Base-by-base conservation (phyloP, 2,113 vertebrate genomes). In the Hippocampus zosterae region DNA sequence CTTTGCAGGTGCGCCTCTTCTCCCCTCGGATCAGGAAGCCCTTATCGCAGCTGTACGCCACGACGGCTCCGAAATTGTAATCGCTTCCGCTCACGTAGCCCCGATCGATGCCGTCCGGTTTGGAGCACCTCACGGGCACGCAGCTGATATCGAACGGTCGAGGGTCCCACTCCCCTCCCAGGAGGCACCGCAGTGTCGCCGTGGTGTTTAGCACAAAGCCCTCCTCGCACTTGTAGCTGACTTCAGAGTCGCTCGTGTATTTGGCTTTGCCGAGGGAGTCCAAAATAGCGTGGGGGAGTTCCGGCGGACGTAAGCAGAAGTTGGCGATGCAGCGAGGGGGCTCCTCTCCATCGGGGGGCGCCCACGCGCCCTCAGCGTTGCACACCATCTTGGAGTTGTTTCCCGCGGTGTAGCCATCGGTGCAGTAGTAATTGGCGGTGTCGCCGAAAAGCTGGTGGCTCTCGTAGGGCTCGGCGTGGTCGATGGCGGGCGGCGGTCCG, bases 201-300 rank as follows among this genome's bases (percentile, higher is more conserved):
- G 95, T 95, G 8, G 94, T 94, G 85, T 98, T 98, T 56, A 98
- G 90, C 82, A 95, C 89, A 65, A 98, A 99, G 19, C 97, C 97
- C 81, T 98, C 97, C 84, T 93, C 93, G 76, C 97, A 99, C 82
- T 98, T 98, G 87, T 97, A 99, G 83, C 87, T 96, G 70, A 98
- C 95, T 0, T 94, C 72, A 0, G 91, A 94, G 76, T 95, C 95
- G 75, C 93, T 94, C 48, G 90, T 77, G 74, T 96, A 98, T 76
- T 92, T 98, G 27, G 93, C 92, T 87, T 96, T 97, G 83, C 91
- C 93, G 68, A 93, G 72, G 0, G 96, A 95, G 84, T 99, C 96
- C 81, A 99, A 88, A 82, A 98, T 97, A 12, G 93, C 91, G 42
- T 97, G 95, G 4, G 94, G 91, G 15, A 95, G 87, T 0, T 93